Conservation (phyloP, 1,140 invertebrate species). For the Mizuhopecten yessoensis region DNA sequence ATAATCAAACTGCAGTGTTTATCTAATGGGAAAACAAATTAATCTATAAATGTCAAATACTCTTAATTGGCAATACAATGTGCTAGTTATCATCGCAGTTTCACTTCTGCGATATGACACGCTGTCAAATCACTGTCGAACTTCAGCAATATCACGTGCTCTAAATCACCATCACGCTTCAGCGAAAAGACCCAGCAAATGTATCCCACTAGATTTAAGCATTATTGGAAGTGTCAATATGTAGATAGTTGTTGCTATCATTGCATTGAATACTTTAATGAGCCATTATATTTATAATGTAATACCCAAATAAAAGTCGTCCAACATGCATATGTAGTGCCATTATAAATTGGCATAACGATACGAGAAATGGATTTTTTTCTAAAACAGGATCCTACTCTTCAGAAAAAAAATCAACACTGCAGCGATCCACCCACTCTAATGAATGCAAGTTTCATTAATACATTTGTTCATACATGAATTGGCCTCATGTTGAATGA, state of each 20-base stretch:
- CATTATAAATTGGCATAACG: neutral
- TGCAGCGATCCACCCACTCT: too few relatives aligned
- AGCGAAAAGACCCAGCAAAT: neutral
- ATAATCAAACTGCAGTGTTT: too few relatives aligned
- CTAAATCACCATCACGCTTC: neutral
- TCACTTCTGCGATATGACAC: neutral
- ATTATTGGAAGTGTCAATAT: neutral
- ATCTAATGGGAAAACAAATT: neutral
- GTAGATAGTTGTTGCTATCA: too few relatives aligned
- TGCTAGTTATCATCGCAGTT: neutral
- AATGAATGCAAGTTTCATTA: too few relatives aligned
- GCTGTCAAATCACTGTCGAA: neutral
- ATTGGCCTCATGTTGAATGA: too few relatives aligned
- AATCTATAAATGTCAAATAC: neutral
- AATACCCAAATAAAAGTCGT: neutral
- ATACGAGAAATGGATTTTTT: neutral
- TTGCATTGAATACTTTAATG: too few relatives aligned
- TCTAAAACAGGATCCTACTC: too few relatives aligned
- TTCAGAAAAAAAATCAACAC: too few relatives aligned
- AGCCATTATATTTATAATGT: neutral
- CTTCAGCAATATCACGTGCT: neutral
- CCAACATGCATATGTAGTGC: neutral
- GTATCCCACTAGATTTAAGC: neutral
- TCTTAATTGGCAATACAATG: too few relatives aligned
- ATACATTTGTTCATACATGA: too few relatives aligned